Conservation (phyloP, 2,888 invertebrate genomes). For the Pyrrhosoma nymphula region DNA sequence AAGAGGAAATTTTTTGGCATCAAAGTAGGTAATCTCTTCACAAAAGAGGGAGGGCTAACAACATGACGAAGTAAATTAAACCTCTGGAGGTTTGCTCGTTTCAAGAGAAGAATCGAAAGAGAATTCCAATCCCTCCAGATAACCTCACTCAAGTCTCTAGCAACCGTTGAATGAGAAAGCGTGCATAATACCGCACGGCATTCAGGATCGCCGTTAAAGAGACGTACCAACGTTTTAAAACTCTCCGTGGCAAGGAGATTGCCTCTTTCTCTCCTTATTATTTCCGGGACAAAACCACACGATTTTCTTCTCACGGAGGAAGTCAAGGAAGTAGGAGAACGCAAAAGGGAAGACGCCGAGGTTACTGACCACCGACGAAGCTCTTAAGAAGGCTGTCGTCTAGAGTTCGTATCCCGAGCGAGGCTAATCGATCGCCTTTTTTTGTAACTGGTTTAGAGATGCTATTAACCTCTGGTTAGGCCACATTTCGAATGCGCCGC, state of each 20-base stretch:
- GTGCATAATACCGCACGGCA: background rate
- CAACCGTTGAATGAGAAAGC: slow-evolving; percentile 1
- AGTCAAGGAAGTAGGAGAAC: background rate
- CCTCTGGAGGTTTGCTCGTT: background rate
- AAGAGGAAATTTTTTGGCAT: background rate
- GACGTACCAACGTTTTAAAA: background rate
- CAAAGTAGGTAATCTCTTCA: background rate
- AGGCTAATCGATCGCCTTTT: background rate
- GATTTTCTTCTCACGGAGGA: background rate
- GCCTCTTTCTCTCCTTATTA: background rate
- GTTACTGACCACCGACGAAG: slow-evolving; percentile 57
- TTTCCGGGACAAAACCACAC: slow-evolving; percentile 26
- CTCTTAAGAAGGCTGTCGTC: background rate
- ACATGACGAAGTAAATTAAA: background rate
- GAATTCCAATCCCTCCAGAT: background rate
- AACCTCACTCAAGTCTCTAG: background rate
- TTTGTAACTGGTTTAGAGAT: no score
- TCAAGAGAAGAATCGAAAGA: background rate
- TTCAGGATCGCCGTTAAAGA: background rate
- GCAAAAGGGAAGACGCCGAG: slow-evolving; percentile 14
- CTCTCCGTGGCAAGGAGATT: background rate
- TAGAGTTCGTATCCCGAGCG: slow-evolving; percentile 27
- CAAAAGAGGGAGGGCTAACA: background rate
- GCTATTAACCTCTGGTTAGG: no score
- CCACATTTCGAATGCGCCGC: no score